These are phyloP conservation scores for Lepas anatifera DNA, from an alignment of 2,888 invertebrate species.

Conservation along the genomic window DNA sequence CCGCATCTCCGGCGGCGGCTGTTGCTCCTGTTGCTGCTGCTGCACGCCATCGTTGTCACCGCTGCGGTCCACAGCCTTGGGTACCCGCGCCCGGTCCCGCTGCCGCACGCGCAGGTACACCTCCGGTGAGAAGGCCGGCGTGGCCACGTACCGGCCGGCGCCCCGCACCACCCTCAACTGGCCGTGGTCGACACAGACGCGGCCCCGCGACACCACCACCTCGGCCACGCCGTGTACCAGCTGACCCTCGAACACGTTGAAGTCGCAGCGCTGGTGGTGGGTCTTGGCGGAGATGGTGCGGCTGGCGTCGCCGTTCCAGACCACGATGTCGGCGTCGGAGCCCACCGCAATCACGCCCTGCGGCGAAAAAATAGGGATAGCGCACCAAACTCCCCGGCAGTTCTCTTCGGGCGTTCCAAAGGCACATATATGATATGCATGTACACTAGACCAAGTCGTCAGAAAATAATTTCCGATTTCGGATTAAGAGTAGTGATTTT, in stretches of 20 bases:
- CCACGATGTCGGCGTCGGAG: slow-evolving; percentile 91
- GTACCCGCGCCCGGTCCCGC: slow-evolving; percentile 28
- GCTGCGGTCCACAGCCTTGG: slow-evolving; percentile 26
- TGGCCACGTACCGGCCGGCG: slow-evolving; percentile 72
- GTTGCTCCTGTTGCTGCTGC: too few relatives aligned
- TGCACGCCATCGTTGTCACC: too few relatives aligned
- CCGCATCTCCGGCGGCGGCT: too few relatives aligned
- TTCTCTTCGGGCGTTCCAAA: too few relatives aligned
- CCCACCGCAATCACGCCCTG: slow-evolving; percentile 78
- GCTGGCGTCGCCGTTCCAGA: slow-evolving; percentile 84
- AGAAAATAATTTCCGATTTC: too few relatives aligned
- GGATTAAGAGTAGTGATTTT: too few relatives aligned
- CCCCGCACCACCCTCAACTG: slow-evolving; percentile 81
- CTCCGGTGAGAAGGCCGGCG: slow-evolving; percentile 56
- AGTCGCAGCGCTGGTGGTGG: slow-evolving; percentile 86
- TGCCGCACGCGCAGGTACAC: slow-evolving; percentile 42
- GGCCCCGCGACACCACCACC: slow-evolving; percentile 80
- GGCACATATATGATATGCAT: too few relatives aligned
- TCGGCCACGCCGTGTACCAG: slow-evolving; percentile 82
- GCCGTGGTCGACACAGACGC: slow-evolving; percentile 86
- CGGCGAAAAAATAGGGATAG: too few relatives aligned
- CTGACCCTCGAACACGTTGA: slow-evolving; percentile 97
- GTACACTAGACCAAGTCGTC: too few relatives aligned
- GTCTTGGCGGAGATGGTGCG: slow-evolving; percentile 79
- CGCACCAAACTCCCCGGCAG: too few relatives aligned